phyloP scores from a whole-genome alignment of 1,140 invertebrate genomes.

The Akabosia matsudoensis region DNA sequence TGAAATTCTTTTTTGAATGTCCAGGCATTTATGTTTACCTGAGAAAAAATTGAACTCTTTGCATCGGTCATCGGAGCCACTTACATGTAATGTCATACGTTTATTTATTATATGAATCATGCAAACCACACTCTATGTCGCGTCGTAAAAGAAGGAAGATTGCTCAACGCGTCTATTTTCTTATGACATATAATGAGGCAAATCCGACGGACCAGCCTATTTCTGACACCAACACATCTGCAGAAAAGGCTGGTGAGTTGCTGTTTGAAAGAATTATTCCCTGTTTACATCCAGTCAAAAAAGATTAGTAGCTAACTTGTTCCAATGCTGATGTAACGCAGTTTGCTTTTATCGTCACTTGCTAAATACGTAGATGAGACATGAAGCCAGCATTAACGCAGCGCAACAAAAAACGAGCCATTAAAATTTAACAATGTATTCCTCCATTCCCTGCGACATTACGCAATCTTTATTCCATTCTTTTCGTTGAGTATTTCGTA shows the following conservation, averaged over 20 bases:
- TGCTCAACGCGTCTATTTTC: too few species aligned
- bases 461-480: neutral
- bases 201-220: neutral
- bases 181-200: too few species aligned
- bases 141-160: too few species aligned
- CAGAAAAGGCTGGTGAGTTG: neutral
- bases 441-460: neutral
- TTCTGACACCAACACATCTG: neutral
- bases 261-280: neutral
- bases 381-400: neutral
- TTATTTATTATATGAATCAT: neutral
- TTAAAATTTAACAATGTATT: neutral
- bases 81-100: neutral
- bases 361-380: neutral
- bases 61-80: neutral
- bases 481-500: too few species aligned
- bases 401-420: neutral
- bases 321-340: too few species aligned
- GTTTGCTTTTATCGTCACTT: neutral
- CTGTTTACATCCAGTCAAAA: too few species aligned
- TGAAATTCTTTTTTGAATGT: constrained; percentile 1
- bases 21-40: neutral
- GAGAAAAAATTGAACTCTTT: neutral
- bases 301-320: too few species aligned
- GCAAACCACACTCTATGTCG: neutral